Conservation (phyloP, 2,888 invertebrate species). For the Trachelus stipa region DNA sequence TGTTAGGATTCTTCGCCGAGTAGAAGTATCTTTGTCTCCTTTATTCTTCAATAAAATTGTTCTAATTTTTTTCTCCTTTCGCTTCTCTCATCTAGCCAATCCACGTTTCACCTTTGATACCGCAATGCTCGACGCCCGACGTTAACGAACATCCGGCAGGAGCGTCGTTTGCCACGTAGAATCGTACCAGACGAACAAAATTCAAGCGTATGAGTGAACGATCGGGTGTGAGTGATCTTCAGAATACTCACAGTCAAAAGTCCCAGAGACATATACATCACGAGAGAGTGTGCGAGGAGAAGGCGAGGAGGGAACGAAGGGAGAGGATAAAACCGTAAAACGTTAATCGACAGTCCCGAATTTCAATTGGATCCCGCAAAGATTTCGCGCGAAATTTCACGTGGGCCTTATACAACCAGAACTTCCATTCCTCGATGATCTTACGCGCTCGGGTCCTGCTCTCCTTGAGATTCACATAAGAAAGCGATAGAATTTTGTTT, state of each 20-base stretch:
- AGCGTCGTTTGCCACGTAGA: background rate
- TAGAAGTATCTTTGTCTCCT: background rate
- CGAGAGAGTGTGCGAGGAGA: background rate
- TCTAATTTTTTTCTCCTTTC: background rate
- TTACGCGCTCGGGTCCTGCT: background rate
- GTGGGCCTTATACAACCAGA: slow-evolving; percentile 14
- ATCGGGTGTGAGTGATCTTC: background rate
- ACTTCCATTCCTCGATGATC: background rate
- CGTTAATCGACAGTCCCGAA: background rate
- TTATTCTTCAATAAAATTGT: background rate
- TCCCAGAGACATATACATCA: background rate
- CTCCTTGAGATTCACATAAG: background rate
- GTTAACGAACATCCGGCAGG: background rate
- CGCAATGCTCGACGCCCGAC: background rate
- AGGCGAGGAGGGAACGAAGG: no score
- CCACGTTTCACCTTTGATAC: background rate
- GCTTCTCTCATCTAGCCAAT: no score
- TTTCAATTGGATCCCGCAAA: background rate
- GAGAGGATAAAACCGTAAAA: background rate
- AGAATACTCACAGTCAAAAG: background rate
- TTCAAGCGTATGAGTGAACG: background rate
- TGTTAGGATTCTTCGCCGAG: background rate
- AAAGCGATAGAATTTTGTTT: background rate
- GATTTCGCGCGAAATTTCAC: slow-evolving; percentile 6
- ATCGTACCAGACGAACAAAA: background rate